These are phyloP conservation scores for Ranitomeya variabilis DNA, from an alignment of 2,113 vertebrate species.

Conservation along the genomic window DNA sequence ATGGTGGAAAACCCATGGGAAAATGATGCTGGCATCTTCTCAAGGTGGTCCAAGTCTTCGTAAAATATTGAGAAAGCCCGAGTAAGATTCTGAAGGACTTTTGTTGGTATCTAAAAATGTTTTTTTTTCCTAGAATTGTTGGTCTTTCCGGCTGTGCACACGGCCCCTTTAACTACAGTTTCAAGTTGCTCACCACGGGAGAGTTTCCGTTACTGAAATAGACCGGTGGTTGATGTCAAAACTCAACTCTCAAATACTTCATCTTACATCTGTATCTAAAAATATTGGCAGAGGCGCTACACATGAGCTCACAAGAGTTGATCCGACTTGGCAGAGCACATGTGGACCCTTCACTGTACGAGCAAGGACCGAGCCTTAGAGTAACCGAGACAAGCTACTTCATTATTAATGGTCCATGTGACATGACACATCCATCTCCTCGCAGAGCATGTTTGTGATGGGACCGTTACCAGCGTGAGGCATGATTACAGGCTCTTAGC, in stretches of 20 bases:
- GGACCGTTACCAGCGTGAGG: neutral
- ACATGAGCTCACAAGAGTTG: conserved; percentile 40
- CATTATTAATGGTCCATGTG: conserved; percentile 10
- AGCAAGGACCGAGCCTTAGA: conserved; percentile 4
- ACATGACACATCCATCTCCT: conserved; percentile 29
- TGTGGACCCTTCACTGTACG: conserved; percentile 11
- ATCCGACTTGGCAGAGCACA: conserved; percentile 35
- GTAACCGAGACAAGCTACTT: conserved; percentile 18
- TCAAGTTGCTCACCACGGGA: neutral
- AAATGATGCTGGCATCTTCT: neutral
- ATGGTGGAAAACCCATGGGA: neutral
- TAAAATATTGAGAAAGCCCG: too few relatives aligned
- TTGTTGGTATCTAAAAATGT: neutral
- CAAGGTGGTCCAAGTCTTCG: too few relatives aligned
- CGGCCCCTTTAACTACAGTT: neutral
- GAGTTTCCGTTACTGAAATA: neutral
- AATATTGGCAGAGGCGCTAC: neutral
- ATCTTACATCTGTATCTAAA: neutral
- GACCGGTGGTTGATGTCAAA: neutral
- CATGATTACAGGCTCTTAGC: neutral
- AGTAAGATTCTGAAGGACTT: too few relatives aligned
- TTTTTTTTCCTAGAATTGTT: too few relatives aligned
- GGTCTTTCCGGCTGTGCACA: neutral
- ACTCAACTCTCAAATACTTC: neutral
- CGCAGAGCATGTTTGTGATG: neutral